These are phyloP conservation scores for Bombyx mori DNA, from an alignment of 1,140 invertebrate species.

Conservation along the genomic window DNA sequence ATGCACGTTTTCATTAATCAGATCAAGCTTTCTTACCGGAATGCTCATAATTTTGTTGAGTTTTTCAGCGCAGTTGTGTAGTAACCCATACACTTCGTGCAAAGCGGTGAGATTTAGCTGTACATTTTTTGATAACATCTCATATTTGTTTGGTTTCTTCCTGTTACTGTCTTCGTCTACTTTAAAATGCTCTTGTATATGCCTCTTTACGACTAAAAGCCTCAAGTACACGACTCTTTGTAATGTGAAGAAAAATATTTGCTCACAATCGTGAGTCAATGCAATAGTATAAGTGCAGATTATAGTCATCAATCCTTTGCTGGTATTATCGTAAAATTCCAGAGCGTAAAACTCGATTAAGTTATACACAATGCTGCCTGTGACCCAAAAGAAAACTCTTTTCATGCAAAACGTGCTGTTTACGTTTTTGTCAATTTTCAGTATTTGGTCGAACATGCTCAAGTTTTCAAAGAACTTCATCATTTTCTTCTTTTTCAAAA, in stretches of 20 bases:
- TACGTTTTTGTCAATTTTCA: conserved; percentile 26
- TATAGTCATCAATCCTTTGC: not conserved
- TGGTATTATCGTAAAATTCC: conserved; percentile 1
- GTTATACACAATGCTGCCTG: conserved; percentile 11
- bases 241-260: conserved; percentile 21
- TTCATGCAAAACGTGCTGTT: conserved; percentile 8
- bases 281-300: conserved; percentile 5
- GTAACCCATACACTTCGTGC: conserved; percentile 36
- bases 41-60: conserved; percentile 39
- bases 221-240: conserved; percentile 18
- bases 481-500: conserved; percentile 20
- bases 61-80: conserved; percentile 39
- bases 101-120: conserved; percentile 26
- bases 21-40: conserved; percentile 26
- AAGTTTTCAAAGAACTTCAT: conserved; percentile 24
- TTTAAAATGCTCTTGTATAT: conserved; percentile 24
- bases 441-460: conserved; percentile 21
- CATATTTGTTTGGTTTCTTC: conserved; percentile 18
- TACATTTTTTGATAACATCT: conserved; percentile 24
- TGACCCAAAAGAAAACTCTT: conserved; percentile 8
- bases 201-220: conserved; percentile 29
- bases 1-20: not conserved
- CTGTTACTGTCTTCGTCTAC: conserved; percentile 7
- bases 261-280: conserved; percentile 28
- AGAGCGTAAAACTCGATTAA: conserved; percentile 15